These are phyloP conservation scores for Montifringilla adamsi DNA, from an alignment of 2,113 vertebrate genomes.

Conservation along the genomic window DNA sequence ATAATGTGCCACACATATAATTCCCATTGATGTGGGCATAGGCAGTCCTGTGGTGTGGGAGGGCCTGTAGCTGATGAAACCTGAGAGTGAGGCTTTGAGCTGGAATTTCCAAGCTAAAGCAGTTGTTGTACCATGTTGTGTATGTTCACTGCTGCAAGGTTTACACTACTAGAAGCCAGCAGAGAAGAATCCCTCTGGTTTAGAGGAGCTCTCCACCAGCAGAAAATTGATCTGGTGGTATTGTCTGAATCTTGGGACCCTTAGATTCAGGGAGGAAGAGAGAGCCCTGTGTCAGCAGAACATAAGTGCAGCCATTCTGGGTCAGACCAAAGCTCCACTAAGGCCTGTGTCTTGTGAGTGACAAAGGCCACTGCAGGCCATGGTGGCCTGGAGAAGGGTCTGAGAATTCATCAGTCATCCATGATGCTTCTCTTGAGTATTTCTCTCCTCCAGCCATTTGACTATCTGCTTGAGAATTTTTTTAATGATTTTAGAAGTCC, in stretches of 20 bases:
- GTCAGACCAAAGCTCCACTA: neutral
- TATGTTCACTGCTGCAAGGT: neutral
- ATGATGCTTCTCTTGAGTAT: neutral
- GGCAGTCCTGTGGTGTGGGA: neutral
- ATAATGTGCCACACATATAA: too few relatives aligned
- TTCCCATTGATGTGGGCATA: neutral
- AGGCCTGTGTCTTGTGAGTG: neutral
- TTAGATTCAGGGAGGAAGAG: neutral
- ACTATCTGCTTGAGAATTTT: neutral
- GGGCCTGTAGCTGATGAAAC: rapidly evolving
- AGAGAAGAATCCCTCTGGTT: neutral
- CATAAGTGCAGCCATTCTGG: neutral
- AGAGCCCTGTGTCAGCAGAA: neutral
- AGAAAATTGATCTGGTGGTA: neutral
- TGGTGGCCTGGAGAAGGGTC: neutral
- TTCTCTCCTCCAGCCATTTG: neutral
- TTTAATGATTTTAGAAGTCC: neutral
- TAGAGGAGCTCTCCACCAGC: neutral
- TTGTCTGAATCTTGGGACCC: neutral
- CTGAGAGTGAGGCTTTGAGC: neutral
- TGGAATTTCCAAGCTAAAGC: neutral
- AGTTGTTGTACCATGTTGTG: rapidly evolving
- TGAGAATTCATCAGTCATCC: rapidly evolving
- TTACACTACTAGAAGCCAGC: neutral
- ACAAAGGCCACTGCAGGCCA: neutral